phyloP scores from a whole-genome alignment of 2,797 vertebrate species.

The Rallus crepitans region DNA sequence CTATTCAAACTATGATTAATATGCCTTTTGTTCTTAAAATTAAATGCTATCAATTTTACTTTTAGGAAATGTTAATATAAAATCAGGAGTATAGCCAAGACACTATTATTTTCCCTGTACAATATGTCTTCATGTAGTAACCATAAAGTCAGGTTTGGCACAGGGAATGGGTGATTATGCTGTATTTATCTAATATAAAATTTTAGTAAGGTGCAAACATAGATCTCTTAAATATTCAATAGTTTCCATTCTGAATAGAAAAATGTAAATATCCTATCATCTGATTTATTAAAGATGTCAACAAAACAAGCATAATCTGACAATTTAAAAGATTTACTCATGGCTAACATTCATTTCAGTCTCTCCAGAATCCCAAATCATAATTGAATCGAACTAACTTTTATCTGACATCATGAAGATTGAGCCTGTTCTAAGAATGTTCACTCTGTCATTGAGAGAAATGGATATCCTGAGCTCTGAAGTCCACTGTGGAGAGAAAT shows the following conservation, averaged over 20 bases:
- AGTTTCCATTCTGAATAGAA: background rate
- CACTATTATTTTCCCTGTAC: background rate
- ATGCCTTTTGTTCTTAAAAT: background rate
- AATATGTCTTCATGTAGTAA: background rate
- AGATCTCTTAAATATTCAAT: slow-evolving; percentile 4
- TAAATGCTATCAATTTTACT: slow-evolving; percentile 4
- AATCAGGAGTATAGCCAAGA: background rate
- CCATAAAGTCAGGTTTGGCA: background rate
- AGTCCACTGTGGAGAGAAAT: background rate
- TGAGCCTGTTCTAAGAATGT: background rate
- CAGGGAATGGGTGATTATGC: background rate
- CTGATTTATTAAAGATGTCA: slow-evolving; percentile 21
- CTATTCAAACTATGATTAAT: background rate
- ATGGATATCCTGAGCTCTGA: background rate
- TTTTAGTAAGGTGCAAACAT: background rate
- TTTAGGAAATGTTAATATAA: background rate
- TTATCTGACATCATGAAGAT: background rate
- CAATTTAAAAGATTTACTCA: slow-evolving; percentile 10
- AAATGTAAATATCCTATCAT: background rate
- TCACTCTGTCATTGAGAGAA: background rate
- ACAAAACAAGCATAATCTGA: slow-evolving; percentile 8
- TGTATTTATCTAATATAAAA: background rate
- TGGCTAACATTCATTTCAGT: background rate
- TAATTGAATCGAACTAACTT: background rate
- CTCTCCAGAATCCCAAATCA: background rate